Conservation (phyloP, 2,113 vertebrate genomes). For the Cranoglanis bouderius region DNA sequence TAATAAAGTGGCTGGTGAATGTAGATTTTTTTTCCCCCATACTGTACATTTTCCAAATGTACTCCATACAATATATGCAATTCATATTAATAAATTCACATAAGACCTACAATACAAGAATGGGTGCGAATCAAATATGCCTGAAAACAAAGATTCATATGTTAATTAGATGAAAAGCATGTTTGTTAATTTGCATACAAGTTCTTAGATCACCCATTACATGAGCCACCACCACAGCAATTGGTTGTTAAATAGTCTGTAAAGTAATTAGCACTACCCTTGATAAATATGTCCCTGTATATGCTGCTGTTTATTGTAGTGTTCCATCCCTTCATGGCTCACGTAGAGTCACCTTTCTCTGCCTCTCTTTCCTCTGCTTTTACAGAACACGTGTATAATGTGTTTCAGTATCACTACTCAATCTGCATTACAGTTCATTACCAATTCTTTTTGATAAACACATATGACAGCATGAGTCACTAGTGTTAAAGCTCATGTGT, state of each 20-base stretch:
- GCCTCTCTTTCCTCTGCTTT: neutral
- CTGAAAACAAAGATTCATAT: neutral
- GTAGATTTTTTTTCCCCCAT: neutral
- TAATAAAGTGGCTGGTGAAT: neutral
- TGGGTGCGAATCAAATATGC: neutral
- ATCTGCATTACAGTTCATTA: slow-evolving; percentile 38
- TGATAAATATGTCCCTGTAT: neutral
- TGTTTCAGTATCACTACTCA: neutral
- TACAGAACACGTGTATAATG: neutral
- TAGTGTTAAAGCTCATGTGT: slow-evolving; percentile 27
- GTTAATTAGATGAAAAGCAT: neutral
- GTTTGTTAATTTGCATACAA: neutral
- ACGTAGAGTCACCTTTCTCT: neutral
- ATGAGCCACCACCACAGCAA: neutral
- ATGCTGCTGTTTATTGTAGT: neutral
- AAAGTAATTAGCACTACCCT: neutral
- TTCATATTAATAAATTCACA: neutral
- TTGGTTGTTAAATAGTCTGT: neutral
- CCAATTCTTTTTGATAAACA: slow-evolving; percentile 41
- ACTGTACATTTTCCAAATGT: neutral
- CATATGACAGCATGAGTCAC: slow-evolving; percentile 37
- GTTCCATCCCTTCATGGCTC: neutral
- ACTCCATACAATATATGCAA: neutral
- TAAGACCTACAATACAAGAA: neutral
- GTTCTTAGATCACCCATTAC: neutral